Evolutionary conservation across 2,113 vertebrate species (phyloP).

Genomic region (Amazona vittata): DNA sequence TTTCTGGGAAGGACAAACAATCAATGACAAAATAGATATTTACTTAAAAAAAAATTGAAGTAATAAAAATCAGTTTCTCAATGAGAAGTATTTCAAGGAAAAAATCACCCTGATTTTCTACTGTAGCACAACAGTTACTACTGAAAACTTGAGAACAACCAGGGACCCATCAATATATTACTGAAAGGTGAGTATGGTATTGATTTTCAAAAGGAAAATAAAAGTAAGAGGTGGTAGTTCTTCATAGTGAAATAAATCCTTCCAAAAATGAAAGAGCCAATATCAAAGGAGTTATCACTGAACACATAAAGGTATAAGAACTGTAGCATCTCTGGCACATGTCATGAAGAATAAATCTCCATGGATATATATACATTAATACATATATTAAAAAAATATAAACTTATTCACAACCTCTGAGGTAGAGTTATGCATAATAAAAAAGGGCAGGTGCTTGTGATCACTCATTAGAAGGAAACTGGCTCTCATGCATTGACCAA

Average conservation of each 20-base stretch:
- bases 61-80: background rate
- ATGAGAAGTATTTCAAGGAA: background rate
- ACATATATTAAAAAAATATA: background rate
- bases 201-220: conserved; percentile 8
- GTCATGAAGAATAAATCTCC: background rate
- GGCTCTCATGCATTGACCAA: background rate
- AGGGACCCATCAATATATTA: background rate
- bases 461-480: background rate
- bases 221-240: background rate
- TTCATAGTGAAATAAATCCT: background rate
- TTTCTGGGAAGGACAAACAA: background rate
- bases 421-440: background rate
- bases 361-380: background rate
- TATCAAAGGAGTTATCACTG: background rate
- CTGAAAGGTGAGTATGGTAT: background rate
- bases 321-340: background rate
- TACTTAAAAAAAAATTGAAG: background rate
- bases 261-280: background rate
- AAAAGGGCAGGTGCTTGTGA: background rate
- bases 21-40: background rate
- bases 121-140: background rate
- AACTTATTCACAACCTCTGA: background rate
- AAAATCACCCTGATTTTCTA: background rate
- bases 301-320: background rate
- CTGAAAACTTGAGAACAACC: background rate